Percentiles rank a stretch among this genome's conserved stretches.
Evolutionary conservation across 1,140 invertebrate species (phyloP).

Genomic region (Carposina sasakii): DNA sequence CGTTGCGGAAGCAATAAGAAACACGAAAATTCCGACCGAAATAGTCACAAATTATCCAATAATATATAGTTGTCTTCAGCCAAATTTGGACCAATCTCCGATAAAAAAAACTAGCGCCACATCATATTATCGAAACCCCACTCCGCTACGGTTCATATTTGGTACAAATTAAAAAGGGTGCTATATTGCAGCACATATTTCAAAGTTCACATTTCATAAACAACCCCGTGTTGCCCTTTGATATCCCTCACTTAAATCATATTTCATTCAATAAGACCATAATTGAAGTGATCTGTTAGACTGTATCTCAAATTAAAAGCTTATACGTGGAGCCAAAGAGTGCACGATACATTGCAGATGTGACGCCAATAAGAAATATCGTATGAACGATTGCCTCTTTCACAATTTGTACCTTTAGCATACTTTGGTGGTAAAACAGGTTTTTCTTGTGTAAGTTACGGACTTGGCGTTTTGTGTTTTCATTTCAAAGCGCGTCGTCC

Average conservation of each 20-base stretch:
- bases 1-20: constrained; percentile 72
- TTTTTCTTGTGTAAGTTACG: constrained; percentile 61
- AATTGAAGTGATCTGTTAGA: constrained; percentile 53
- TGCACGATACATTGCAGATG: constrained; percentile 40
- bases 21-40: constrained; percentile 61
- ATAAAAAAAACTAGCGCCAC: constrained; percentile 37
- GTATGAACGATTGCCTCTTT: constrained; percentile 66
- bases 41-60: constrained; percentile 53
- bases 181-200: constrained; percentile 53
- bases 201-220: constrained; percentile 65
- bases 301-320: constrained; percentile 46
- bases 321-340: constrained; percentile 45
- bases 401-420: constrained; percentile 70
- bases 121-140: constrained; percentile 38
- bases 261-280: constrained; percentile 68
- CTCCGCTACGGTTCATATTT: constrained; percentile 60
- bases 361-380: constrained; percentile 44
- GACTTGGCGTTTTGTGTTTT: constrained; percentile 49
- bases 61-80: constrained; percentile 38
- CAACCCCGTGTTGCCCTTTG: constrained; percentile 62
- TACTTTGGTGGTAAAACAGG: constrained; percentile 63
- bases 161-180: constrained; percentile 69
- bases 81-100: constrained; percentile 37
- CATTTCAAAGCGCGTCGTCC: constrained; percentile 54
- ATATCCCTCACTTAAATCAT: constrained; percentile 70